Evolutionary conservation across 2,888 invertebrate genomes (phyloP).

Genomic region (Podotricha telesiphe): DNA sequence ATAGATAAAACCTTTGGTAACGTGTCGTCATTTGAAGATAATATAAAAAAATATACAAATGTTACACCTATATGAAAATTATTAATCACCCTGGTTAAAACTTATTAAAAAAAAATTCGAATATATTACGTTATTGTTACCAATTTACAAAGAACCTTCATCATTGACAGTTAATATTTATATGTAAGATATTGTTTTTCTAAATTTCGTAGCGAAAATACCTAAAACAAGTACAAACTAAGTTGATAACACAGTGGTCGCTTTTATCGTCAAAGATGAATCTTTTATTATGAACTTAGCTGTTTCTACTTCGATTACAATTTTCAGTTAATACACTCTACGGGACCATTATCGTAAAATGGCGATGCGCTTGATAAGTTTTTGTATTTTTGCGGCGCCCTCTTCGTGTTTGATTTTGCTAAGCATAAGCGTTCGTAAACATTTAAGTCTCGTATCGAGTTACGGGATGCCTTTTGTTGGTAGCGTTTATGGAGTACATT

Average conservation of each 20-base stretch:
- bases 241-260: neutral
- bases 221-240: neutral
- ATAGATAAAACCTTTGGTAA: conserved; percentile 41
- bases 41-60: neutral
- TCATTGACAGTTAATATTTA: too few species aligned
- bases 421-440: conserved; percentile 79
- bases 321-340: conserved; percentile 30
- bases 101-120: too few species aligned
- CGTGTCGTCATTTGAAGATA: conserved; percentile 3
- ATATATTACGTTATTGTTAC: too few species aligned
- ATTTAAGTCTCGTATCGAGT: conserved; percentile 76
- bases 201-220: conserved; percentile 10
- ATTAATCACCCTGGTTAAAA: too few species aligned
- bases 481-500: conserved; percentile 51
- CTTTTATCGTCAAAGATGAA: conserved; percentile 24
- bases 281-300: conserved; percentile 17
- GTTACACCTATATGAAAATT: too few species aligned
- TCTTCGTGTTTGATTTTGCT: conserved; percentile 79
- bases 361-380: conserved; percentile 29
- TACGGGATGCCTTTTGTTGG: conserved; percentile 69
- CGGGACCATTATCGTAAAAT: conserved; percentile 33
- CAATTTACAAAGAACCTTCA: too few species aligned
- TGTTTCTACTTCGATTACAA: conserved; percentile 24
- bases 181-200: too few species aligned
- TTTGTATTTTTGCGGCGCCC: conserved; percentile 75